These are phyloP conservation scores for Anastrepha ludens DNA, from an alignment of 1,140 invertebrate species.

Conservation along the genomic window DNA sequence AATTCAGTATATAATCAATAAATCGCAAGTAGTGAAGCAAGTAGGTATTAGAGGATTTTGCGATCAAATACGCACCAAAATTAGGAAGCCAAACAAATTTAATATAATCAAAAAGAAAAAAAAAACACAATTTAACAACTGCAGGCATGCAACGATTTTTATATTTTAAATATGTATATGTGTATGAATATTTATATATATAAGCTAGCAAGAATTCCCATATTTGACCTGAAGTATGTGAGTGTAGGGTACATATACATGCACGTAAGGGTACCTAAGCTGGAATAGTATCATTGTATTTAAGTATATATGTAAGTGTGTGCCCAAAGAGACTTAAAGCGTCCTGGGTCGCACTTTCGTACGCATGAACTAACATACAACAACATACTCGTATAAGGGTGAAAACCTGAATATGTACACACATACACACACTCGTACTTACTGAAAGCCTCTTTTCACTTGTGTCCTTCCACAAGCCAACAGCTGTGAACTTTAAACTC, in stretches of 20 bases:
- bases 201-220: no score
- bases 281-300: no score
- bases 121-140: slow-evolving; percentile 2
- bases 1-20: background rate
- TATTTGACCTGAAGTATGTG: no score
- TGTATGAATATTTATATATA: background rate
- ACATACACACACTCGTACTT: background rate
- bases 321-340: no score
- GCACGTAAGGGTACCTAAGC: no score
- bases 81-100: slow-evolving; percentile 12
- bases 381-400: background rate
- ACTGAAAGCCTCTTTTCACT: background rate
- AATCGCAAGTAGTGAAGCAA: background rate
- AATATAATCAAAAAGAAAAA: background rate
- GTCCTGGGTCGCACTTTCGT: no score
- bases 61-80: background rate
- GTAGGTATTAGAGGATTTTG: background rate
- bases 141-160: slow-evolving; percentile 38
- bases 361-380: background rate
- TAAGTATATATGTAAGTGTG: no score
- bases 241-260: no score
- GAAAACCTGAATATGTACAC: background rate
- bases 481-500: slow-evolving; percentile 27
- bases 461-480: slow-evolving; percentile 50
- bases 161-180: slow-evolving; percentile 18